A percentile compares a stretch with the other conserved stretches of the same genome.
Conservation (phyloP, 2,888 invertebrate genomes). For the Tetragonisca angustula region DNA sequence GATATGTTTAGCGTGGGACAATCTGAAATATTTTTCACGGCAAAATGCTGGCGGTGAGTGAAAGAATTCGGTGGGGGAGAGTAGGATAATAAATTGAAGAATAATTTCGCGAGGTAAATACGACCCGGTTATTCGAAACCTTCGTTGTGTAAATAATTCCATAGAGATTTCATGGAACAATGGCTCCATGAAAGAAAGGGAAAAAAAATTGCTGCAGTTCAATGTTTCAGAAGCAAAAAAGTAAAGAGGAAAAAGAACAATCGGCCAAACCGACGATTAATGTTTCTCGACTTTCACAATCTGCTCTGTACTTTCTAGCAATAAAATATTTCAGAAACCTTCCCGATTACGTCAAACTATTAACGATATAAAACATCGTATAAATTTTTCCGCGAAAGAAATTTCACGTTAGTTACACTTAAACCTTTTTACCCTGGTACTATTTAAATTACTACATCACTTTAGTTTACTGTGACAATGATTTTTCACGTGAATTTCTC, state of each 20-base stretch:
- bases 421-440: no score
- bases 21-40: slow-evolving; percentile 13
- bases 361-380: no score
- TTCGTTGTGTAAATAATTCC: slow-evolving; percentile 23
- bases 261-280: neutral
- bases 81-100: slow-evolving; percentile 8
- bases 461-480: no score
- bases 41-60: slow-evolving; percentile 5
- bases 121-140: slow-evolving; percentile 1
- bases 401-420: neutral
- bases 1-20: neutral
- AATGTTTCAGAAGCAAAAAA: neutral
- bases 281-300: neutral
- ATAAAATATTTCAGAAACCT: neutral
- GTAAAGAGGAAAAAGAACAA: neutral
- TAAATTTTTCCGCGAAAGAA: neutral
- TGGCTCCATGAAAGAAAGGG: neutral
- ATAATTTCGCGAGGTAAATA: slow-evolving; percentile 29
- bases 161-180: slow-evolving; percentile 18
- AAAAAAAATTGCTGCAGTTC: slow-evolving; percentile 9
- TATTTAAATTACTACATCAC: no score
- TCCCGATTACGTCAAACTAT: neutral
- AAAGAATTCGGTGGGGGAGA: slow-evolving; percentile 1
- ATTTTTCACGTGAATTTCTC: no score
- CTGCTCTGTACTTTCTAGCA: neutral